Evolutionary conservation across 2,113 vertebrate species (phyloP).

Genomic region (Emydocephalus ijimae): DNA sequence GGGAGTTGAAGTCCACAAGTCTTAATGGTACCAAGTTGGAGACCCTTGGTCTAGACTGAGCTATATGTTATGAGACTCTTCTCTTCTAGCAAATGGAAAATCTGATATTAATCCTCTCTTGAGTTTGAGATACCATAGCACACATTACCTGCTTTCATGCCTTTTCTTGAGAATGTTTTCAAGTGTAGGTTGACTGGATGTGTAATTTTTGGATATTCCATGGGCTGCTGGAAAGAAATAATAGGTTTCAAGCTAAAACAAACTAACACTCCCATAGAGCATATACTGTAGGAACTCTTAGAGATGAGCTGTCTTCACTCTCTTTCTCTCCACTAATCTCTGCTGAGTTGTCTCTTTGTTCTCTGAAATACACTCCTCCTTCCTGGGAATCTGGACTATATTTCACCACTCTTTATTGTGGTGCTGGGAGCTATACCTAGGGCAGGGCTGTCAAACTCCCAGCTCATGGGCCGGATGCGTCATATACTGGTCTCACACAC

Average conservation of each 20-base stretch:
- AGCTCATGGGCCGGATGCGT: no score
- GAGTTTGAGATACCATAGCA: not conserved
- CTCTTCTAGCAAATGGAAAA: not conserved
- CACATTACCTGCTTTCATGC: rapidly evolving
- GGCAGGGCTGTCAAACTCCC: no score
- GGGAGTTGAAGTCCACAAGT: no score
- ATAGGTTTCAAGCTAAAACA: conserved; percentile 15
- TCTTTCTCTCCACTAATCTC: no score
- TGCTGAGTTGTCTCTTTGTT: no score
- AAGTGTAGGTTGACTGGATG: conserved; percentile 13
- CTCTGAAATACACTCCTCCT: no score
- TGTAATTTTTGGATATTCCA: conserved; percentile 51
- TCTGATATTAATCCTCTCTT: not conserved
- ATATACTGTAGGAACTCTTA: no score
- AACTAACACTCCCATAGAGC: no score
- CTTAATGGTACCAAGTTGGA: no score
- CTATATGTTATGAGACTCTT: rapidly evolving
- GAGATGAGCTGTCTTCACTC: no score
- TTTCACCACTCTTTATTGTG: not conserved
- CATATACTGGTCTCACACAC: no score
- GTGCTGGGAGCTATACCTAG: not conserved
- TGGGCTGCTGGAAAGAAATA: conserved; percentile 50
- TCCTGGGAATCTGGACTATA: no score
- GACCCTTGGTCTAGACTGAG: not conserved
- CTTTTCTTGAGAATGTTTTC: conserved; percentile 2